Conservation (phyloP, 2,797 vertebrate species). For the Gambusia yucatana region DNA sequence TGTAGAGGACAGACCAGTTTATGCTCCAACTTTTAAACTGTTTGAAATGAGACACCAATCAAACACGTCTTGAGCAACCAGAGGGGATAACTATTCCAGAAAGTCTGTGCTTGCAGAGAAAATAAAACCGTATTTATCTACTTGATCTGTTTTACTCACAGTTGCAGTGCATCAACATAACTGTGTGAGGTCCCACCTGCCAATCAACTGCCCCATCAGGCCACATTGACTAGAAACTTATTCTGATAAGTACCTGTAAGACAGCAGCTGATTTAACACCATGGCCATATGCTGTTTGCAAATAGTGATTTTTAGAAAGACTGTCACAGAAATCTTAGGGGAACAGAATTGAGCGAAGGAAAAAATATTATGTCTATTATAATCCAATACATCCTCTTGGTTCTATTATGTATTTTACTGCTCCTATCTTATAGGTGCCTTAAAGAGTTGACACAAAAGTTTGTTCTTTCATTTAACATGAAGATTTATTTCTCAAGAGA, state of each 20-base stretch:
- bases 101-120: conserved; percentile 23
- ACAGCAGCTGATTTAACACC: conserved; percentile 60
- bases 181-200: conserved; percentile 71
- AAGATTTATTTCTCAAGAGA: conserved; percentile 17
- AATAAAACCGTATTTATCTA: conserved; percentile 26
- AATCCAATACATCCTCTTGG: conserved; percentile 31
- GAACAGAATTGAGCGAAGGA: neutral
- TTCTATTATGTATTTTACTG: conserved; percentile 28
- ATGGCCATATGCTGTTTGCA: conserved; percentile 60
- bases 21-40: conserved; percentile 9
- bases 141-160: conserved; percentile 19
- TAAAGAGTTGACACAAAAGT: conserved; percentile 27
- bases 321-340: neutral
- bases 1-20: neutral
- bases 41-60: conserved; percentile 36
- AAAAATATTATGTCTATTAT: neutral
- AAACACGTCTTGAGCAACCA: conserved; percentile 3
- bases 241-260: conserved; percentile 28
- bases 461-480: conserved; percentile 4
- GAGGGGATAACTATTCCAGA: neutral
- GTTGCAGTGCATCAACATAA: conserved; percentile 29
- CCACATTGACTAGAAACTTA: conserved; percentile 14
- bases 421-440: conserved; percentile 21
- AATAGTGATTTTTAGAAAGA: conserved; percentile 44
- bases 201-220: conserved; percentile 17